Conservation (phyloP, 2,797 vertebrate species). For the Siniperca undulata region DNA sequence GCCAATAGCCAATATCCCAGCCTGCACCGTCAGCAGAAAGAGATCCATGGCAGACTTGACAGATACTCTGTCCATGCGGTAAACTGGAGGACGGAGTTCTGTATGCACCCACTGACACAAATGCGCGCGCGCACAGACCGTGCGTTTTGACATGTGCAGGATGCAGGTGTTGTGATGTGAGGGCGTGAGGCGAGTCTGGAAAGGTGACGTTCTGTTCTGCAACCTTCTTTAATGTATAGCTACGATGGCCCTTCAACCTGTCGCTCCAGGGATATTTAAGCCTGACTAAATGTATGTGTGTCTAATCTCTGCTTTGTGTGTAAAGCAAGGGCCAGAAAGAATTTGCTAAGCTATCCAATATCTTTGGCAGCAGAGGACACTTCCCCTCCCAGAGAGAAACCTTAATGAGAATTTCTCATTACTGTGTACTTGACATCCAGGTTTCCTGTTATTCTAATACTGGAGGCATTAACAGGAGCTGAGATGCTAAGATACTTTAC, state of each 20-base stretch:
- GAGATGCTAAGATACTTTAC: neutral
- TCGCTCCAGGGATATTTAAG: conserved; percentile 37
- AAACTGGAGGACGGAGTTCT: conserved; percentile 16
- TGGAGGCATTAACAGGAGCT: conserved; percentile 5
- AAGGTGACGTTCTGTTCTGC: conserved; percentile 51
- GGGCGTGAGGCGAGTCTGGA: conserved; percentile 29
- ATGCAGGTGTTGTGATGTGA: neutral
- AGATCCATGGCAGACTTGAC: conserved; percentile 50
- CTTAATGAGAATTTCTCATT: conserved; percentile 49
- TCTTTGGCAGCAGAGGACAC: conserved; percentile 24
- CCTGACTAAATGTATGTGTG: conserved; percentile 11
- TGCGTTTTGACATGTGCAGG: neutral
- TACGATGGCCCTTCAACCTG: conserved; percentile 25
- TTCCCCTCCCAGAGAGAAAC: conserved; percentile 1
- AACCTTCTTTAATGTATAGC: neutral
- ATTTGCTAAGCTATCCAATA: conserved; percentile 34
- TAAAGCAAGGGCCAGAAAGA: conserved; percentile 7
- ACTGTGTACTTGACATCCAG: conserved; percentile 30
- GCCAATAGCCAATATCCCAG: conserved; percentile 41
- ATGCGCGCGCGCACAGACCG: neutral
- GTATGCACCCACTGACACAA: neutral
- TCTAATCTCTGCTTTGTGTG: conserved; percentile 13
- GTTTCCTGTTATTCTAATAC: conserved; percentile 9
- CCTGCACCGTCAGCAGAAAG: conserved; percentile 67
- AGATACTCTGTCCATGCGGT: conserved; percentile 32